Evolutionary conservation across 2,888 invertebrate genomes (phyloP).

Genomic region (Hirtodrosophila trivittata): DNA sequence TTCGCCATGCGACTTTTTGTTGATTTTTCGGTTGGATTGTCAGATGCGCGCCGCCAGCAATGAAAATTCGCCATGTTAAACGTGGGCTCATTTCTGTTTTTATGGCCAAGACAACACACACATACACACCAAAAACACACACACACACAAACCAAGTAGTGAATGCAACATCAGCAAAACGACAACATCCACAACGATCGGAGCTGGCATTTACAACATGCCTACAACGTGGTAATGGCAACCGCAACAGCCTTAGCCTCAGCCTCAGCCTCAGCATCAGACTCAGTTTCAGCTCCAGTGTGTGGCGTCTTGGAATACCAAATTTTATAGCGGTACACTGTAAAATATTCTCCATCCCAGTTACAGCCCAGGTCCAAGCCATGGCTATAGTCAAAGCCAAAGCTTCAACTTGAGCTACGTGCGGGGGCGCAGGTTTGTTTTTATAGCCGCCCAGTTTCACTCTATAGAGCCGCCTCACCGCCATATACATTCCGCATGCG

Average conservation of each 20-base stretch:
- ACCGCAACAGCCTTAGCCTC: constrained; percentile 43
- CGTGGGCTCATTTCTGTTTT: constrained; percentile 76
- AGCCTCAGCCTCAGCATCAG: constrained; percentile 4
- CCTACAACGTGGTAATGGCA: constrained; percentile 78
- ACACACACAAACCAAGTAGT: constrained; percentile 4
- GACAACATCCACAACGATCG: constrained; percentile 67
- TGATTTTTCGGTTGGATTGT: constrained; percentile 41
- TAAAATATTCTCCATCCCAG: constrained; percentile 62
- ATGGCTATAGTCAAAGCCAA: constrained; percentile 10
- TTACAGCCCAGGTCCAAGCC: constrained; percentile 9
- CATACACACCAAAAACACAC: constrained; percentile 27
- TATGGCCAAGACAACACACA: constrained; percentile 63
- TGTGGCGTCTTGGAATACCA: constrained; percentile 73
- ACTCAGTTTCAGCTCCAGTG: constrained; percentile 20
- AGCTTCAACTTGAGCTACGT: constrained; percentile 50
- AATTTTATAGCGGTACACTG: constrained; percentile 78
- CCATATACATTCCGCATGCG: constrained; percentile 66
- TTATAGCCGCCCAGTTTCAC: constrained; percentile 74
- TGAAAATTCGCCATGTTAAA: constrained; percentile 74
- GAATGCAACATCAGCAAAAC: constrained; percentile 17
- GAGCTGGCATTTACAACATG: constrained; percentile 74
- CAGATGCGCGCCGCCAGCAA: constrained; percentile 61
- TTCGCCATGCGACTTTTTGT: constrained; percentile 35
- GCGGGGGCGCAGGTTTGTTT: constrained; percentile 78
- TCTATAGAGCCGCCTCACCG: constrained; percentile 50